Percentiles rank a stretch among this genome's conserved stretches.
Conservation (phyloP, 2,113 vertebrate genomes). For the Oncorhynchus masou region DNA sequence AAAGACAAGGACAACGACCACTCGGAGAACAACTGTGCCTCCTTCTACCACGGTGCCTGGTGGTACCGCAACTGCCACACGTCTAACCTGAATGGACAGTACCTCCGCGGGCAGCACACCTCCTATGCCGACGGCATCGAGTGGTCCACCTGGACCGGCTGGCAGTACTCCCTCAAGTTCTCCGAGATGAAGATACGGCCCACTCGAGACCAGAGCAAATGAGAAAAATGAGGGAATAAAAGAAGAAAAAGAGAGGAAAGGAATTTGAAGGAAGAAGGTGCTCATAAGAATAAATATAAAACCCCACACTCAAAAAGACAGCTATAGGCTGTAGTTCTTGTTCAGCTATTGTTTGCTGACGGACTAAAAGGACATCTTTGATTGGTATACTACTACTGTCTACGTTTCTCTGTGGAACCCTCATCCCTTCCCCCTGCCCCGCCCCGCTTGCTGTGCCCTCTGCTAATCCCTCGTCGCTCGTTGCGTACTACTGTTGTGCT, state of each 20-base stretch:
- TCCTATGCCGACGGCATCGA: conserved; percentile 95
- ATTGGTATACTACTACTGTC: conserved; percentile 40
- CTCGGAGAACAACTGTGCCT: conserved; percentile 95
- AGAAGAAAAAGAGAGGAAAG: background rate
- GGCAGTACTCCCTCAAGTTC: conserved; percentile 98
- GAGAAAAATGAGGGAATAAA: conserved; percentile 27
- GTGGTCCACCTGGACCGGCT: conserved; percentile 98
- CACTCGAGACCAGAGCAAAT: conserved; percentile 84
- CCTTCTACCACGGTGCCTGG: conserved; percentile 97
- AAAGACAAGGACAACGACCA: conserved; percentile 96
- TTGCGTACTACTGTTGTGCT: background rate
- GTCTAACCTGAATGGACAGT: conserved; percentile 97
- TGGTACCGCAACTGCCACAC: conserved; percentile 99
- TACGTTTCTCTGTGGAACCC: conserved; percentile 36
- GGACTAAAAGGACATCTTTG: conserved; percentile 43
- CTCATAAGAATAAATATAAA: background rate
- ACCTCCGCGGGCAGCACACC: conserved; percentile 90
- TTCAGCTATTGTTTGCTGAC: conserved; percentile 48
- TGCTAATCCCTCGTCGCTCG: background rate
- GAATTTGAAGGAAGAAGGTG: background rate
- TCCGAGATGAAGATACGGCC: conserved; percentile 97
- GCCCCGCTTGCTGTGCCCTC: background rate
- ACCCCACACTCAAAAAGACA: conserved; percentile 36
- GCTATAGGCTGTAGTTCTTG: no score
- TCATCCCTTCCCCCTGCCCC: background rate